Evolutionary conservation across 2,113 vertebrate species (phyloP).

Genomic region (Pterocles orientalis): DNA sequence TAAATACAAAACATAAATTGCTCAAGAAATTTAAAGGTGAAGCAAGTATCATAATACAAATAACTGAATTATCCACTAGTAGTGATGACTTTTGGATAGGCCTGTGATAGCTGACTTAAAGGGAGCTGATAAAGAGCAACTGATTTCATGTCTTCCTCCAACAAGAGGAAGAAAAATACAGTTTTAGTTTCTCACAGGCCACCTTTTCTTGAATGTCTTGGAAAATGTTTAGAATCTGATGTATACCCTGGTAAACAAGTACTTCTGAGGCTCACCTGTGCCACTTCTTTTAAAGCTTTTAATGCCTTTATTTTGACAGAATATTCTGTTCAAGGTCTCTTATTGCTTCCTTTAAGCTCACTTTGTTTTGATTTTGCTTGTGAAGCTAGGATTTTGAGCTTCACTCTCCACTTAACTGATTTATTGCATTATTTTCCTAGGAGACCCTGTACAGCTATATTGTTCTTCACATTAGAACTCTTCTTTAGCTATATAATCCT

Average conservation of each 20-base stretch:
- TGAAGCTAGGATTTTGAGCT: conserved; percentile 16
- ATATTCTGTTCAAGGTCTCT: neutral
- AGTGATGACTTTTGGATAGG: neutral
- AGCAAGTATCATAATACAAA: neutral
- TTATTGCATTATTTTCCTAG: conserved; percentile 6
- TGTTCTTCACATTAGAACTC: neutral
- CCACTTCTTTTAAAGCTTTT: neutral
- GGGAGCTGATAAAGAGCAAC: neutral
- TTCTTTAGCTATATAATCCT: neutral
- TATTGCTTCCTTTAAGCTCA: neutral
- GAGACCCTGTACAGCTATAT: neutral
- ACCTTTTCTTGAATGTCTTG: neutral
- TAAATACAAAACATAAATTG: neutral
- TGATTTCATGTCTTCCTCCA: neutral
- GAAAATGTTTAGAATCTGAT: neutral
- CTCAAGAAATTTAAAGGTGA: neutral
- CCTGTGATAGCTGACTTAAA: neutral
- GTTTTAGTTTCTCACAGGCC: neutral
- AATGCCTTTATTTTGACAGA: neutral
- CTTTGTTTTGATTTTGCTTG: neutral
- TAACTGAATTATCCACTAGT: neutral
- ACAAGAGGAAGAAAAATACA: neutral
- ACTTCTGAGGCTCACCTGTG: neutral
- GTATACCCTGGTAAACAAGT: neutral
- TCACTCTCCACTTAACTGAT: neutral